phyloP scores from a whole-genome alignment of 2,797 vertebrate species.

The Protonibea diacanthus region DNA sequence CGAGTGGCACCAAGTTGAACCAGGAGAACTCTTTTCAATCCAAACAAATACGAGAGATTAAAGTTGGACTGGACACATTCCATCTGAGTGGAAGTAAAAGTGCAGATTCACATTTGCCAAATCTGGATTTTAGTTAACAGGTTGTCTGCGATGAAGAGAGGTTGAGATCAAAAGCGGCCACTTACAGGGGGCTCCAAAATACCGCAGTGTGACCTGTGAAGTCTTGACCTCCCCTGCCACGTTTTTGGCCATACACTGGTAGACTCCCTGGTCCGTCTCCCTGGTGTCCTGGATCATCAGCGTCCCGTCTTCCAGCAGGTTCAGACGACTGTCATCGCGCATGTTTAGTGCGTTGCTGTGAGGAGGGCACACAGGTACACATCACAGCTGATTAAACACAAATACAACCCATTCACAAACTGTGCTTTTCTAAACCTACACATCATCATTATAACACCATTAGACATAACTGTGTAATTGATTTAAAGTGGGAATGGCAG shows the following conservation, averaged over 20 bases:
- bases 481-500: neutral
- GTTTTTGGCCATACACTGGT: slow-evolving; percentile 99
- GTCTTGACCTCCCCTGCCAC: slow-evolving; percentile 98
- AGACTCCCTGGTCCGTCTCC: slow-evolving; percentile 96
- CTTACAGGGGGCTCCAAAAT: slow-evolving; percentile 95
- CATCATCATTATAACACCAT: neutral
- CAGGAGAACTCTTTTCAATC: neutral
- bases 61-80: neutral
- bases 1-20: neutral
- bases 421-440: neutral
- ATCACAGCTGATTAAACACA: neutral
- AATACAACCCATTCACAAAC: neutral
- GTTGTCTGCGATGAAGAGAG: neutral
- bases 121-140: neutral
- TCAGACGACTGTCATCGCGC: slow-evolving; percentile 94
- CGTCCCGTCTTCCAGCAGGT: slow-evolving; percentile 96
- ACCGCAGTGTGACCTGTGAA: slow-evolving; percentile 95
- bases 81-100: neutral
- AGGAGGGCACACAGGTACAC: slow-evolving; percentile 22
- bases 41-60: neutral
- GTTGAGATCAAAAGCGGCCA: slow-evolving; percentile 17
- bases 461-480: neutral
- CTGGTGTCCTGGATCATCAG: slow-evolving; percentile 98
- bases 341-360: slow-evolving; percentile 96
- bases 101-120: neutral